Conservation (phyloP, 1,140 invertebrate species). For the Fopius arisanus region DNA sequence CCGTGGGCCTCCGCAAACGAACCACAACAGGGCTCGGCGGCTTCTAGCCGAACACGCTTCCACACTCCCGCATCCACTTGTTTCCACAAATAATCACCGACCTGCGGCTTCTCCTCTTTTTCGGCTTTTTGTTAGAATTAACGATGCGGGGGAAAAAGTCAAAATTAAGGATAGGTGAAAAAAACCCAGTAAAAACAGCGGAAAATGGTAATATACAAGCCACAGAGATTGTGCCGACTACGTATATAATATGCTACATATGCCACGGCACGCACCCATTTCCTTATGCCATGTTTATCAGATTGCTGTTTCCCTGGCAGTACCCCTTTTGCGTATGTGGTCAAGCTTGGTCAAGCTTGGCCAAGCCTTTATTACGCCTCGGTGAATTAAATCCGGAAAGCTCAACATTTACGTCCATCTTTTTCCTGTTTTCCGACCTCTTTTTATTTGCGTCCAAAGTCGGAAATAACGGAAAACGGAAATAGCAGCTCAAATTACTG, state of each 20-base stretch:
- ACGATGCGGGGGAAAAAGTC: neutral
- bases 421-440: neutral
- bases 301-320: neutral
- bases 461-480: neutral
- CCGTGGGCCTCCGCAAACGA: conserved; percentile 8
- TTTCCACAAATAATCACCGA: conserved; percentile 16
- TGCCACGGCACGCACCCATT: neutral
- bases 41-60: neutral
- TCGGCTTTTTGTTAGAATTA: conserved; percentile 5
- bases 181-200: neutral
- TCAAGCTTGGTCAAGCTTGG: too few species aligned
- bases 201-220: neutral
- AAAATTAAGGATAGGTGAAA: neutral
- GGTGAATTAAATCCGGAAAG: conserved; percentile 28
- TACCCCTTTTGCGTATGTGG: neutral
- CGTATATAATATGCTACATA: neutral
- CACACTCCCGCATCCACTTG: conserved; percentile 3
- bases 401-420: conserved; percentile 26
- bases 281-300: neutral
- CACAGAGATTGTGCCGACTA: neutral
- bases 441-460: neutral
- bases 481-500: neutral
- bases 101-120: neutral
- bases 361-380: conserved; percentile 24
- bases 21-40: neutral